Conservation (phyloP, 2,113 vertebrate genomes). For the Noturus placidus region DNA sequence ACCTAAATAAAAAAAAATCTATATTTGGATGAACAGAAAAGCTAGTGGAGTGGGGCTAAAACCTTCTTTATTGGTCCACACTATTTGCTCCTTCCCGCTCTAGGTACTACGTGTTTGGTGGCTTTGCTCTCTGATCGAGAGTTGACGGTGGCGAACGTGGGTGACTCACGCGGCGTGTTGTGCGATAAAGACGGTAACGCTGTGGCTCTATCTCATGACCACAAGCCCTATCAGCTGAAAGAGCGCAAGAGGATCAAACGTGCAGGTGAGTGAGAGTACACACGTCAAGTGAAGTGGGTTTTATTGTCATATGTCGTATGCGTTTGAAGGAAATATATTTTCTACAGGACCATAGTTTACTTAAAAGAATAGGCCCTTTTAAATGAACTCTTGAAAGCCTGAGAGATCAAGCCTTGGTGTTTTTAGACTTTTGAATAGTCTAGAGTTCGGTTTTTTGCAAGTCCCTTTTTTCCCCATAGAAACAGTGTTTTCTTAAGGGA, state of each 20-base stretch:
- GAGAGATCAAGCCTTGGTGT: background rate
- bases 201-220: slow-evolving; percentile 93
- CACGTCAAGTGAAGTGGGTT: background rate
- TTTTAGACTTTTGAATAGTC: background rate
- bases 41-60: background rate
- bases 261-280: slow-evolving; percentile 77
- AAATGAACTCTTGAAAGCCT: background rate
- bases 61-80: background rate
- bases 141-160: slow-evolving; percentile 94
- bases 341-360: too few species aligned
- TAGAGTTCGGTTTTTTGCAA: background rate
- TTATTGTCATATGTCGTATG: background rate
- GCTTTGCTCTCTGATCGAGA: slow-evolving; percentile 93
- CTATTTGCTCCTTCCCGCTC: background rate
- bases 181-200: slow-evolving; percentile 98
- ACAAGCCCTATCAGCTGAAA: slow-evolving; percentile 98
- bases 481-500: background rate
- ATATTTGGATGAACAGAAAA: background rate
- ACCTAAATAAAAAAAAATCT: too few species aligned
- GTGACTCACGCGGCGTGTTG: slow-evolving; percentile 91
- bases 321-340: too few species aligned
- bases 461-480: background rate
- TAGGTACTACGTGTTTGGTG: slow-evolving; percentile 95
- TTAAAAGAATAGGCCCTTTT: too few species aligned
- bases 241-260: slow-evolving; percentile 98